Percentiles rank a stretch among this genome's conserved stretches.
Conservation (phyloP, 2,888 invertebrate species). For the Prosopocoilus inquinatus region DNA sequence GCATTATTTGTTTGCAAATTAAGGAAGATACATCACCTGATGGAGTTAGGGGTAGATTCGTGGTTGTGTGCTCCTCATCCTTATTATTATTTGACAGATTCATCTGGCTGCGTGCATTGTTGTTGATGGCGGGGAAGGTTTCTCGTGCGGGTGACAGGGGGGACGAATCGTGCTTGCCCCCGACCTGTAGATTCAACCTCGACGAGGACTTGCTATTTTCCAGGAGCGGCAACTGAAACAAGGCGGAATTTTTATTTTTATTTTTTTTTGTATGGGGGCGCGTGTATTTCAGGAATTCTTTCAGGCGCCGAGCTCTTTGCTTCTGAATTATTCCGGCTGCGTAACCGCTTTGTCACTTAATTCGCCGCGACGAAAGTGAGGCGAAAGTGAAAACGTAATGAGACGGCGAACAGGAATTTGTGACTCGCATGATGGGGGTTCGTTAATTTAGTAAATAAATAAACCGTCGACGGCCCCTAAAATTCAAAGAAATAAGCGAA, state of each 20-base stretch:
- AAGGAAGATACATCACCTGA: too few species aligned
- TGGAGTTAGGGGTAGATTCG: slow-evolving; percentile 45
- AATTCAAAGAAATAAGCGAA: too few species aligned
- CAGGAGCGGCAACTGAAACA: slow-evolving; percentile 45
- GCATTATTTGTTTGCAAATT: slow-evolving; percentile 1
- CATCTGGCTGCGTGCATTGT: slow-evolving; percentile 40
- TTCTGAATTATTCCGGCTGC: too few species aligned
- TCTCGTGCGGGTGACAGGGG: slow-evolving; percentile 42
- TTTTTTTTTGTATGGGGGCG: too few species aligned
- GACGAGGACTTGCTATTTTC: slow-evolving; percentile 46
- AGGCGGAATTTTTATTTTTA: slow-evolving; percentile 13
- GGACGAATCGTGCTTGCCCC: slow-evolving; percentile 38
- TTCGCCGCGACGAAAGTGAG: too few species aligned
- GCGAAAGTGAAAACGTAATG: too few species aligned
- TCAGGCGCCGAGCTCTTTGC: background rate
- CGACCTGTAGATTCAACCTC: slow-evolving; percentile 41
- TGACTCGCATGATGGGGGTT: too few species aligned
- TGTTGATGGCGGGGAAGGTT: slow-evolving; percentile 47
- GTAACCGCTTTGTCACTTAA: too few species aligned
- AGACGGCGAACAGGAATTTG: too few species aligned
- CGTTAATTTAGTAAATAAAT: too few species aligned
- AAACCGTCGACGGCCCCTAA: too few species aligned
- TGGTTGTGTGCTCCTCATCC: slow-evolving; percentile 39
- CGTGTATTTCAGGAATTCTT: too few species aligned
- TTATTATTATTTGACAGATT: slow-evolving; percentile 43